Evolutionary conservation across 2,888 invertebrate species (phyloP).

Genomic region (Steromphala cineraria): DNA sequence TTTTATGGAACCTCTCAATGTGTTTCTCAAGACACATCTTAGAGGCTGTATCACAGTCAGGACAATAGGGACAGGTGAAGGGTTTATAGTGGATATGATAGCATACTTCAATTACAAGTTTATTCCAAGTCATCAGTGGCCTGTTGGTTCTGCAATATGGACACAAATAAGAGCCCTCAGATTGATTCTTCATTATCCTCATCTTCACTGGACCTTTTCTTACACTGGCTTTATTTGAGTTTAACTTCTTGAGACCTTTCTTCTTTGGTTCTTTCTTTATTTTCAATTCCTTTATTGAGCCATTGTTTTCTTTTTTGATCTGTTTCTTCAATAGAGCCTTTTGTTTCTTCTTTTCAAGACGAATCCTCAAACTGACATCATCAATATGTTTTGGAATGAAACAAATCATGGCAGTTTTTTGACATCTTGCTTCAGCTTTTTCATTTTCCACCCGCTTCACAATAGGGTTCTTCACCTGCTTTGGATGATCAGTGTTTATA

Average conservation of each 20-base stretch:
- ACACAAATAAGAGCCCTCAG: background rate
- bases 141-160: constrained; percentile 5
- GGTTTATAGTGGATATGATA: constrained; percentile 15
- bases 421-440: background rate
- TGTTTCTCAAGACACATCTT: background rate
- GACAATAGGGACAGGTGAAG: background rate
- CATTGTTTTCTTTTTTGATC: background rate
- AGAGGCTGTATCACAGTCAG: background rate
- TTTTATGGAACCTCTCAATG: background rate
- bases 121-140: background rate
- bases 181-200: background rate
- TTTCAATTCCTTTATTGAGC: background rate
- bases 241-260: background rate
- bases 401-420: background rate
- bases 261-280: background rate
- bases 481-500: background rate
- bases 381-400: background rate
- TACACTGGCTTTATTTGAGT: background rate
- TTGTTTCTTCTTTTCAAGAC: background rate
- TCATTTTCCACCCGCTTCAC: background rate
- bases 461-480: background rate
- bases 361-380: background rate
- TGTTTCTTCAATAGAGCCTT: background rate
- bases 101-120: background rate
- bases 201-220: background rate